Percentiles rank a stretch among this genome's conserved stretches.
These are phyloP conservation scores for Halcyon senegalensis DNA, from an alignment of 2,113 vertebrate species.

Conservation along the genomic window DNA sequence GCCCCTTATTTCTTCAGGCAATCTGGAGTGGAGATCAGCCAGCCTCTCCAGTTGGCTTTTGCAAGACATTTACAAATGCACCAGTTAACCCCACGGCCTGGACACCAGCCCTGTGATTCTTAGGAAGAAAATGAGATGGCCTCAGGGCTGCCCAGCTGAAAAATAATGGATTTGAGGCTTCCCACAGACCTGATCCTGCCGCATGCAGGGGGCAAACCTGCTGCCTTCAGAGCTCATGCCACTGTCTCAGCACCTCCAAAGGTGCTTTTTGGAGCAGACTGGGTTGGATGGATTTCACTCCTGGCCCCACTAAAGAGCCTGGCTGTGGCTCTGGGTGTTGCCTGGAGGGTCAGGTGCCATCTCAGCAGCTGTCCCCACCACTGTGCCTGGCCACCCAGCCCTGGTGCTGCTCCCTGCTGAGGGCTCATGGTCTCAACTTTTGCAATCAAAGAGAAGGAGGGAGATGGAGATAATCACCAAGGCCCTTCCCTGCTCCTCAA, in stretches of 20 bases:
- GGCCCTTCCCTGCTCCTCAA: too few relatives aligned
- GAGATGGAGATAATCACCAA: neutral
- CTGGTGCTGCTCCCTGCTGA: fast-evolving
- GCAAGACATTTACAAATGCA: neutral
- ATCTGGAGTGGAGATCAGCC: neutral
- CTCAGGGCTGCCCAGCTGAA: neutral
- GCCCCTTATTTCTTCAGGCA: neutral
- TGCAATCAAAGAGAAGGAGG: neutral
- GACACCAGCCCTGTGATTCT: neutral
- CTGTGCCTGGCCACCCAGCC: fast-evolving
- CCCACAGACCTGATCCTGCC: neutral
- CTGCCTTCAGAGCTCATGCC: neutral
- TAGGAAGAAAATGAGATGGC: neutral
- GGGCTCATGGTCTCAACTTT: neutral
- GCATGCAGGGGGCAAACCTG: neutral
- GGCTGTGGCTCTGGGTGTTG: fast-evolving
- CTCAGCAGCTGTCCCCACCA: fast-evolving
- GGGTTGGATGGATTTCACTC: neutral
- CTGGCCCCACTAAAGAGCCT: fast-evolving
- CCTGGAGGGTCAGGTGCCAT: neutral
- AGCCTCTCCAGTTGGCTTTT: neutral
- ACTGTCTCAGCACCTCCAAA: neutral
- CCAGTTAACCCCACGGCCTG: neutral
- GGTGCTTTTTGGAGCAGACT: neutral
- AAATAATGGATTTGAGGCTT: neutral